Conservation (phyloP, 2,113 vertebrate species). For the Etia nguti region DNA sequence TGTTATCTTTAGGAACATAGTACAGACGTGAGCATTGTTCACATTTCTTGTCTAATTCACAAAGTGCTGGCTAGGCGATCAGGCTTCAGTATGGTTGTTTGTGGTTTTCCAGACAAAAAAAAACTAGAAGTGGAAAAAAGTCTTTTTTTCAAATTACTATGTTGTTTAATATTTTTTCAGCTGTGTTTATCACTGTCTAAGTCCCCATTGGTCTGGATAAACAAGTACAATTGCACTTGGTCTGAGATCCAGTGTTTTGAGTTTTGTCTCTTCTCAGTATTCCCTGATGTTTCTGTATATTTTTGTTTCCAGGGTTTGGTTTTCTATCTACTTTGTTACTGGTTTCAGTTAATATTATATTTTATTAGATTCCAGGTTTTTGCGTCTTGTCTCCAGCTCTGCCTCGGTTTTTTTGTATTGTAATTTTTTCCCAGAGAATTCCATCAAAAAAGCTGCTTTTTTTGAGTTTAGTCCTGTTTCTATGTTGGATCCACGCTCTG, state of each 20-base stretch:
- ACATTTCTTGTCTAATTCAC: too few species aligned
- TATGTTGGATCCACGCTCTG: not conserved
- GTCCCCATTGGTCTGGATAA: not conserved
- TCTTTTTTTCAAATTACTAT: not conserved
- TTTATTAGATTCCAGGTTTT: not conserved
- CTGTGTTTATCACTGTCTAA: not conserved
- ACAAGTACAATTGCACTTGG: not conserved
- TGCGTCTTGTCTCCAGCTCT: not conserved
- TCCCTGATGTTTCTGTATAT: not conserved
- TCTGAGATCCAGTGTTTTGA: not conserved
- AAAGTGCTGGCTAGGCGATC: rapidly evolving
- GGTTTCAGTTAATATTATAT: not conserved
- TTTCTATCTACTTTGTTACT: not conserved
- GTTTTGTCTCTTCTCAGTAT: not conserved
- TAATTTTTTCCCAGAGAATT: not conserved
- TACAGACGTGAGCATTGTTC: too few species aligned
- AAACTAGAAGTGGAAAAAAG: not conserved
- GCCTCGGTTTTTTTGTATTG: not conserved
- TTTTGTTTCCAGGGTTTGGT: not conserved
- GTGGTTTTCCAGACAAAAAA: not conserved
- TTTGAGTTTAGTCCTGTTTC: not conserved
- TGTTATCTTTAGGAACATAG: too few species aligned
- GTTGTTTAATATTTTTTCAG: not conserved
- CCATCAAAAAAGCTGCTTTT: not conserved
- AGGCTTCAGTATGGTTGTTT: not conserved